These are phyloP conservation scores for Perizoma affinitatum DNA, from an alignment of 2,888 invertebrate genomes.

Conservation along the genomic window DNA sequence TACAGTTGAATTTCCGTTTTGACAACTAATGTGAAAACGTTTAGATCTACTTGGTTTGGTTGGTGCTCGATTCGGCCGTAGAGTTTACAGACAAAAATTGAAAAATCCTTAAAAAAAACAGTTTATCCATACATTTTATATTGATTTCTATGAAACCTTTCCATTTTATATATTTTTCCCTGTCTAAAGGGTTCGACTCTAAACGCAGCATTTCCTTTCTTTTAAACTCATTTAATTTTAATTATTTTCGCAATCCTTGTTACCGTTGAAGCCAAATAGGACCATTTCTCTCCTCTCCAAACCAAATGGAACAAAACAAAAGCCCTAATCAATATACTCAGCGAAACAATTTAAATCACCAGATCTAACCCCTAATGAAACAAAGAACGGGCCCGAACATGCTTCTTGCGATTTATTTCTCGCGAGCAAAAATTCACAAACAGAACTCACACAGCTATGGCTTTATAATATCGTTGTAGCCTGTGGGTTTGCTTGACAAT, in stretches of 20 bases:
- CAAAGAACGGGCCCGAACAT: slow-evolving; percentile 61
- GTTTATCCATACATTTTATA: too few relatives aligned
- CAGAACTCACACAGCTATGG: slow-evolving; percentile 37
- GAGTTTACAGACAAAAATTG: too few relatives aligned
- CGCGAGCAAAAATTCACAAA: slow-evolving; percentile 63
- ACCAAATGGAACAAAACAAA: slow-evolving; percentile 43
- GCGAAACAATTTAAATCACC: slow-evolving; percentile 61
- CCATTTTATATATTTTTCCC: too few relatives aligned
- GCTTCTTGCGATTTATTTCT: slow-evolving; percentile 59
- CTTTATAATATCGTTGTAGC: slow-evolving; percentile 21
- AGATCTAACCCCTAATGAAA: slow-evolving; percentile 60
- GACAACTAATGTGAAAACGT: too few relatives aligned
- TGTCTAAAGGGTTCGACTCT: too few relatives aligned
- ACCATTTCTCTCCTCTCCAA: slow-evolving; percentile 11
- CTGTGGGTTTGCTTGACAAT: slow-evolving; percentile 35
- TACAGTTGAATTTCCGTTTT: too few relatives aligned
- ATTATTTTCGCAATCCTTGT: slow-evolving; percentile 9
- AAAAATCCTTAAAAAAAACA: too few relatives aligned
- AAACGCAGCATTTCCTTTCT: neutral
- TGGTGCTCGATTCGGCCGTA: too few relatives aligned
- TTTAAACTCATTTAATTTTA: neutral
- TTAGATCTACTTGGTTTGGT: too few relatives aligned
- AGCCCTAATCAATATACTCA: slow-evolving; percentile 65
- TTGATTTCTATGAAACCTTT: too few relatives aligned
- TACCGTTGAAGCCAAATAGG: slow-evolving; percentile 13